These are phyloP conservation scores for Bryconaethiops microstoma DNA, from an alignment of 2,797 vertebrate genomes.

Conservation along the genomic window DNA sequence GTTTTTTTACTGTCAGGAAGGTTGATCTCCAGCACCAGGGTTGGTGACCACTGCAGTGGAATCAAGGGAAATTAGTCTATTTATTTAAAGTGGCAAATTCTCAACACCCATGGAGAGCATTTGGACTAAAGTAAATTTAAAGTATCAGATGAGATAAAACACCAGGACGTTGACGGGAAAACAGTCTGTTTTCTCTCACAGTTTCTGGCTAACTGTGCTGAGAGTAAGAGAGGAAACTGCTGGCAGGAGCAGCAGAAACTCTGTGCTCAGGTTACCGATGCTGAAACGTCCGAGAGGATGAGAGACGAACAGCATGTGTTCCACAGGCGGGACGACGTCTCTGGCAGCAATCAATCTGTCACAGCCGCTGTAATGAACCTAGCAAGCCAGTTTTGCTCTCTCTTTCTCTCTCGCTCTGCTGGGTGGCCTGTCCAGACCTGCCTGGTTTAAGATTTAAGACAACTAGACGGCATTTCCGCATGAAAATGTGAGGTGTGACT, in stretches of 20 bases:
- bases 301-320: slow-evolving; percentile 18
- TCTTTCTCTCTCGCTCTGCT: neutral
- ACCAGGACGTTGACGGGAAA: neutral
- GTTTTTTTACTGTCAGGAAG: no score
- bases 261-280: neutral
- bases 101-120: no score
- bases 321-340: slow-evolving; percentile 11
- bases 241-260: neutral
- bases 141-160: no score
- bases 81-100: no score
- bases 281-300: neutral
- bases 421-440: slow-evolving; percentile 1
- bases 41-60: no score
- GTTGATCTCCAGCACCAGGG: no score
- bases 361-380: slow-evolving; percentile 20
- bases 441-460: neutral
- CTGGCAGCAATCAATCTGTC: slow-evolving; percentile 9
- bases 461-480: no score
- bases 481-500: no score
- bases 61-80: no score
- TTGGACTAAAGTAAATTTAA: no score
- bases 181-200: neutral
- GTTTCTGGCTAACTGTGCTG: no score
- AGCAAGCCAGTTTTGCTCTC: slow-evolving; percentile 1
- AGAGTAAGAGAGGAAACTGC: neutral